These are phyloP conservation scores for Himalopsyche japonica DNA, from an alignment of 2,888 invertebrate species.

Conservation along the genomic window DNA sequence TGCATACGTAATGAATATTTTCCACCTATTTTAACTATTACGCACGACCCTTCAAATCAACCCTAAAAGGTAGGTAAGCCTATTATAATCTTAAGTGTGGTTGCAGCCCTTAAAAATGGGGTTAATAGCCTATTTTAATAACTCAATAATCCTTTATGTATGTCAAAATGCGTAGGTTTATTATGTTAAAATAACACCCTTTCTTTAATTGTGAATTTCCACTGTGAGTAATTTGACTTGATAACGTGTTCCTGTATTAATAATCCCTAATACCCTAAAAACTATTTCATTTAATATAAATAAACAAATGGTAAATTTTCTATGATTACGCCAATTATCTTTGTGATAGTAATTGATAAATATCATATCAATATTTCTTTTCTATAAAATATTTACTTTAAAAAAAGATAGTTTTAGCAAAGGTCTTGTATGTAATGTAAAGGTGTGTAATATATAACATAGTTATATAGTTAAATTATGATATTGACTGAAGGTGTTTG, in stretches of 20 bases:
- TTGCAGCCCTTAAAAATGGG: not conserved
- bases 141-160: not conserved
- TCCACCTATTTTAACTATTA: not conserved
- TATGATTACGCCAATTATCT: no score
- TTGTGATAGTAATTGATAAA: no score
- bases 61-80: not conserved
- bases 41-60: not conserved
- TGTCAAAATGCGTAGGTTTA: not conserved
- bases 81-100: not conserved
- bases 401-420: no score
- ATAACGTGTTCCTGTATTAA: not conserved
- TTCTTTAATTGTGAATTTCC: not conserved
- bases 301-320: no score
- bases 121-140: not conserved
- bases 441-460: no score
- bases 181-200: not conserved
- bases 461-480: no score
- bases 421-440: no score
- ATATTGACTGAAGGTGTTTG: no score
- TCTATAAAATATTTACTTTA: no score
- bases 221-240: not conserved
- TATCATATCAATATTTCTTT: no score
- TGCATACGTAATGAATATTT: constrained; percentile 8
- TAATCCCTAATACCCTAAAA: no score
- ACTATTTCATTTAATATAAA: no score